Evolutionary conservation across 2,797 vertebrate genomes (phyloP), one percentile per base, ranked within the genome.

Genomic region (Enteromius afrohamiltoni): DNA sequence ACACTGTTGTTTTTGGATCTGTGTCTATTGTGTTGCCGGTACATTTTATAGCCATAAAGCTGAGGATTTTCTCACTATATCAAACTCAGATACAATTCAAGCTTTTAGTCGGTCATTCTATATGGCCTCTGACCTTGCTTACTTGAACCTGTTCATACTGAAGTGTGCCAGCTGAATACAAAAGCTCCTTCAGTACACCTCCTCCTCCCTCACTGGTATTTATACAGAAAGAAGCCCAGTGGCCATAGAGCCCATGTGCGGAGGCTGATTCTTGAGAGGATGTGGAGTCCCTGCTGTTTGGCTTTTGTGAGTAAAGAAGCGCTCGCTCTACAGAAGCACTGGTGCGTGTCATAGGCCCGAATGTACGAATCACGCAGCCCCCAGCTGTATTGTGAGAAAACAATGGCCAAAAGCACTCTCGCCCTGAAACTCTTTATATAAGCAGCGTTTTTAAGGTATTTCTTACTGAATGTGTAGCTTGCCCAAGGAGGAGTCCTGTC

Each of bases 331-430:
- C 77, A 81, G 80, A 88, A 51, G 60, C 85, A 84, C 45, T 62
- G 85, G 83, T 79, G 86, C 86, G 49, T 88, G 86, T 87, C 82
- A 85, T 83, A 82, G 86, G 73, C 86, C 88, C 78, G 47, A 86
- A 89, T 82, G 82, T 83, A 83, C 74, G 68, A 83, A 80, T 71
- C 70, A 45, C 45, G 17, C 77, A 34, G 67, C 84, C 86, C 49
- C 68, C 47, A 77, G 83, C 62, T 85, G 79, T 71, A 75, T 86
- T 89, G 87, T 91, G 68, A 19, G 62, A 79, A 86, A 85, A 89
- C 89, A 89, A 87, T 86, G 75, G 80, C 83, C 82, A n/a, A 85
- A 80, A 87, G 85, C 86, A 73, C 87, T 88, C 83, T 55, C 65
- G 40, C 77, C 69, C 60, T 82, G 23, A 83, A 80, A 62, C 69